Conservation (phyloP, 2,113 vertebrate genomes). For the Solea solea region DNA sequence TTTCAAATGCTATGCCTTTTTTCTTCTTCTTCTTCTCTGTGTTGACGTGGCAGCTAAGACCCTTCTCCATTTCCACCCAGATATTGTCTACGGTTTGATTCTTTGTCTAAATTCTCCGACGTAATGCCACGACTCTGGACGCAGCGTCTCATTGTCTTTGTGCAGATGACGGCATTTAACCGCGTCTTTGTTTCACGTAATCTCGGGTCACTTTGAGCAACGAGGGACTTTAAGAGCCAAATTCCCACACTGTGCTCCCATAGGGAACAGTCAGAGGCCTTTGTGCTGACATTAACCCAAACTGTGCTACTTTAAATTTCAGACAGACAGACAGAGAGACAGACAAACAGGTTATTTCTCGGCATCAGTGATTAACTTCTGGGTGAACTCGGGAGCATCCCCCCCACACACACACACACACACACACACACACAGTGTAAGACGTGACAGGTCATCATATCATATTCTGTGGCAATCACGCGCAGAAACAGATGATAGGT, state of each 20-base stretch:
- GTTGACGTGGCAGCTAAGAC: slow-evolving; percentile 73
- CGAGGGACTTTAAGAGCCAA: slow-evolving; percentile 14
- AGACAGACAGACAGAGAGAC: not conserved
- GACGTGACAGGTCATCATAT: slow-evolving; percentile 52
- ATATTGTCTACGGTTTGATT: slow-evolving; percentile 69
- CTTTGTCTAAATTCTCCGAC: slow-evolving; percentile 64
- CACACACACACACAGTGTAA: not conserved
- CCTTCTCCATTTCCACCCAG: slow-evolving; percentile 66
- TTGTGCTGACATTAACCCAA: not conserved
- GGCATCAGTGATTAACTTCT: slow-evolving; percentile 58
- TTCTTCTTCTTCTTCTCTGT: slow-evolving; percentile 26
- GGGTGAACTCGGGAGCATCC: slow-evolving; percentile 46
- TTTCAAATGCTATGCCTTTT: slow-evolving; percentile 76
- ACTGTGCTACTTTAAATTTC: not conserved
- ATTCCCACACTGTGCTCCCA: slow-evolving; percentile 20
- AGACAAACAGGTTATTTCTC: slow-evolving; percentile 24
- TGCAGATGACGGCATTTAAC: slow-evolving; percentile 67
- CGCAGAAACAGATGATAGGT: slow-evolving; percentile 54
- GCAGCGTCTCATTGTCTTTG: slow-evolving; percentile 71
- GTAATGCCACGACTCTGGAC: slow-evolving; percentile 62
- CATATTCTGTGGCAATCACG: slow-evolving; percentile 50
- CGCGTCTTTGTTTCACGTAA: slow-evolving; percentile 68
- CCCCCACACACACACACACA: slow-evolving; percentile 1
- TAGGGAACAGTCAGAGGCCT: not conserved
- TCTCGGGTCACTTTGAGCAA: slow-evolving; percentile 62